A percentile compares a stretch with the other conserved stretches of the same genome.
These are phyloP conservation scores for Bothrops alternatus DNA, from an alignment of 2,797 vertebrate genomes.

Conservation along the genomic window DNA sequence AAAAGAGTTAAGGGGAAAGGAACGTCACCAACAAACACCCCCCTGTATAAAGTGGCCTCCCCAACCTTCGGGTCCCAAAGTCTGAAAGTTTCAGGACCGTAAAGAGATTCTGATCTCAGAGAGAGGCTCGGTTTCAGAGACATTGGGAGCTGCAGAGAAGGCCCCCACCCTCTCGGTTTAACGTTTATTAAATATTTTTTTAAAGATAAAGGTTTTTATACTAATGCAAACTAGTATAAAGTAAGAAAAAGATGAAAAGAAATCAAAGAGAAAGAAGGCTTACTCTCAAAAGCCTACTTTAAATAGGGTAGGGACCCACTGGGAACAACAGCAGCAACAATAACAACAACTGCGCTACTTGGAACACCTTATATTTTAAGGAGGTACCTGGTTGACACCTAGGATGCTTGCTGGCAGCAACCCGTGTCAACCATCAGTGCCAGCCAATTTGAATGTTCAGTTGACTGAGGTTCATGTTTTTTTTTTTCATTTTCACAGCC, in stretches of 20 bases:
- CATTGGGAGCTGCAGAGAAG: not conserved
- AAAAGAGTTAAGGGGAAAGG: not conserved
- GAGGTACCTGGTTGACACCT: too few relatives aligned
- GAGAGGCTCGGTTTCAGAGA: not conserved
- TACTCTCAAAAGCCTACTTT: not conserved
- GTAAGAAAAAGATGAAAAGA: not conserved
- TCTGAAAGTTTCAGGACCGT: not conserved
- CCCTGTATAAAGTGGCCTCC: not conserved
- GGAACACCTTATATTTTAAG: too few relatives aligned
- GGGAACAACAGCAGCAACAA: too few relatives aligned
- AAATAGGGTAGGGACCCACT: not conserved
- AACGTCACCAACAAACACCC: not conserved
- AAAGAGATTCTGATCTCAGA: not conserved
- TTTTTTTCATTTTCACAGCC: too few relatives aligned
- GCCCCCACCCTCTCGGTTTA: not conserved
- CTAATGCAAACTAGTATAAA: not conserved
- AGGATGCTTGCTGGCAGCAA: too few relatives aligned
- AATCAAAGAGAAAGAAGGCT: not conserved
- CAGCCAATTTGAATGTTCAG: too few relatives aligned
- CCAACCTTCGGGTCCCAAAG: not conserved
- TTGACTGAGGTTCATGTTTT: too few relatives aligned
- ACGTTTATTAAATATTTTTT: not conserved
- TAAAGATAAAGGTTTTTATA: not conserved
- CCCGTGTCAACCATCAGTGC: too few relatives aligned
- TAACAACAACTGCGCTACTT: too few relatives aligned